These are phyloP conservation scores for Coryphaenoides rupestris DNA, from an alignment of 2,113 vertebrate species.

Conservation along the genomic window DNA sequence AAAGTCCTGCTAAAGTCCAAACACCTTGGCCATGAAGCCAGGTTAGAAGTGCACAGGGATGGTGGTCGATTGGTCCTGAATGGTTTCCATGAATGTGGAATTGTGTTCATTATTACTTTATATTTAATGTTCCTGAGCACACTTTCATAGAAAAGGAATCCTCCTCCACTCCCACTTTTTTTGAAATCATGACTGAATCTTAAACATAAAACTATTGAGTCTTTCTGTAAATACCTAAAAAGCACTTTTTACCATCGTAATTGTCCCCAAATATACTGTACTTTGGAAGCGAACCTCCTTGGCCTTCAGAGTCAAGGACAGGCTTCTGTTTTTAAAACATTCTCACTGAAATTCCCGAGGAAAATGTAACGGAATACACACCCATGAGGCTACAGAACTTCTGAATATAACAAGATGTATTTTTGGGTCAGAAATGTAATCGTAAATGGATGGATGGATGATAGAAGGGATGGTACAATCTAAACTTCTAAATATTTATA, in stretches of 20 bases:
- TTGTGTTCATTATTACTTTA: slow-evolving; percentile 7
- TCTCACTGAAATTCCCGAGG: neutral
- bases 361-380: neutral
- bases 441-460: too few relatives aligned
- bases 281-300: neutral
- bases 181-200: slow-evolving; percentile 33
- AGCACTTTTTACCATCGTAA: neutral
- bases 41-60: slow-evolving; percentile 22
- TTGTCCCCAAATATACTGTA: neutral
- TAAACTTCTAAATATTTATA: too few relatives aligned
- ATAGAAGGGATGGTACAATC: too few relatives aligned
- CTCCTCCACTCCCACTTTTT: neutral
- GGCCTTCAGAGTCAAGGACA: too few relatives aligned
- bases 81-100: slow-evolving; percentile 57
- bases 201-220: slow-evolving; percentile 18
- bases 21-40: neutral
- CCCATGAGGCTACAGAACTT: neutral
- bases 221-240: slow-evolving; percentile 22
- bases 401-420: neutral
- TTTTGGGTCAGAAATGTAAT: slow-evolving; percentile 4
- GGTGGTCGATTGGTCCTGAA: slow-evolving; percentile 14
- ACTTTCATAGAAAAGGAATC: neutral
- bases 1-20: too few relatives aligned
- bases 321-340: neutral
- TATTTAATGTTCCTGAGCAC: slow-evolving; percentile 26